Evolutionary conservation across 2,113 vertebrate species (phyloP).

Genomic region (Myocastor coypus): DNA sequence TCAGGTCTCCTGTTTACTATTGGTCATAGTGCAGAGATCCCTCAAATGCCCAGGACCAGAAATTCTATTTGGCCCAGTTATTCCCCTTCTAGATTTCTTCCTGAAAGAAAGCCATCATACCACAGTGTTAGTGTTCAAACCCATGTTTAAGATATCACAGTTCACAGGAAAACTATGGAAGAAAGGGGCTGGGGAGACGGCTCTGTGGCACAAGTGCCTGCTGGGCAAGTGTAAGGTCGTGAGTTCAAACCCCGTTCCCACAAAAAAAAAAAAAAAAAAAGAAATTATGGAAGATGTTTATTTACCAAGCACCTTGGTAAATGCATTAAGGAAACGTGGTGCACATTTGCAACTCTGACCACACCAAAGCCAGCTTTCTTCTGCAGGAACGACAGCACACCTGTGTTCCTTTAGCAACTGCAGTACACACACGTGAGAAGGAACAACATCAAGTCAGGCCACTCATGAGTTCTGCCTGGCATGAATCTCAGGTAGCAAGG

Average conservation of each 20-base stretch:
- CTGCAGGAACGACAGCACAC: background rate
- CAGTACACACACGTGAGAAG: background rate
- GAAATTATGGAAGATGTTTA: background rate
- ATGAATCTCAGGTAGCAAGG: background rate
- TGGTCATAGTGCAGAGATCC: background rate
- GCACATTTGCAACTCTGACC: background rate
- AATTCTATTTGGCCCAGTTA: background rate
- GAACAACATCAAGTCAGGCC: background rate
- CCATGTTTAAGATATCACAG: background rate
- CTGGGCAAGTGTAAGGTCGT: too few relatives aligned
- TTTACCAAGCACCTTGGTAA: background rate
- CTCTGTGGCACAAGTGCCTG: too few relatives aligned
- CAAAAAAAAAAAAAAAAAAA: too few relatives aligned
- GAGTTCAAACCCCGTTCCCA: too few relatives aligned
- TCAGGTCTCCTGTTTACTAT: background rate
- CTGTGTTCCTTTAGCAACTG: background rate
- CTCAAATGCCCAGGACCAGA: background rate
- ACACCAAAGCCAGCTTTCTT: background rate
- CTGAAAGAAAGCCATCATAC: background rate
- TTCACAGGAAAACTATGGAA: background rate
- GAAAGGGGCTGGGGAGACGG: too few relatives aligned
- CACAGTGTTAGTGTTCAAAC: too few relatives aligned
- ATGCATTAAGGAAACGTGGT: background rate
- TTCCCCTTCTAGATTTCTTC: background rate
- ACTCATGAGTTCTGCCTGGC: background rate